Conservation (phyloP, 2,888 invertebrate species). For the Pyrgus malvae region DNA sequence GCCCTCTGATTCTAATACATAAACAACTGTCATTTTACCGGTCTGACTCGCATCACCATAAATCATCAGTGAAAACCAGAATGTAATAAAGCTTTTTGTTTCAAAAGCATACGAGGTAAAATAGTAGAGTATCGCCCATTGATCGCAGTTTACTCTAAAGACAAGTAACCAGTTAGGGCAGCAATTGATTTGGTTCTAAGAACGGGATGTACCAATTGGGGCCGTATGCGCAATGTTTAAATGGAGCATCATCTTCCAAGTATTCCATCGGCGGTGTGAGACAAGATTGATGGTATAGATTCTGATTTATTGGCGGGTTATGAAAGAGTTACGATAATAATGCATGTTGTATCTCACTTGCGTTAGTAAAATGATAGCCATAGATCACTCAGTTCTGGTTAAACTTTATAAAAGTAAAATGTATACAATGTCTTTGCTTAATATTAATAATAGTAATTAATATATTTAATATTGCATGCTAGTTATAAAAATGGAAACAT, state of each 20-base stretch:
- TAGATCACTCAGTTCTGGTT: no score
- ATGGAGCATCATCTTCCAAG: constrained; percentile 19
- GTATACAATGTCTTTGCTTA: no score
- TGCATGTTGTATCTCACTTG: not conserved
- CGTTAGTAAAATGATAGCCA: no score
- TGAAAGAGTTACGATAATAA: not conserved
- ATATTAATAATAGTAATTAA: no score
- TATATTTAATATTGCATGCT: no score
- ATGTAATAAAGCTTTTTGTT: not conserved
- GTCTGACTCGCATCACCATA: not conserved
- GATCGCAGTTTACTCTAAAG: constrained; percentile 1
- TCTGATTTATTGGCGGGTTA: constrained; percentile 20
- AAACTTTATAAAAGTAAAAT: no score
- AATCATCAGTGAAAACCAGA: not conserved
- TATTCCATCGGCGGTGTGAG: constrained; percentile 5
- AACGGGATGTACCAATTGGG: constrained; percentile 25
- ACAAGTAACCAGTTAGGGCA: constrained; percentile 9
- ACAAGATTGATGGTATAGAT: constrained; percentile 18
- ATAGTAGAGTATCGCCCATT: no score
- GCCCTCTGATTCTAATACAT: no score
- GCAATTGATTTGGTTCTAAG: constrained; percentile 23
- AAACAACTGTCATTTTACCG: no score
- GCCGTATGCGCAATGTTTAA: constrained; percentile 19
- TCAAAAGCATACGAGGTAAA: no score
- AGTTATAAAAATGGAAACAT: no score